Percentiles rank a stretch among this genome's conserved stretches.
Conservation (phyloP, 2,113 vertebrate genomes). For the Lonchura striata region DNA sequence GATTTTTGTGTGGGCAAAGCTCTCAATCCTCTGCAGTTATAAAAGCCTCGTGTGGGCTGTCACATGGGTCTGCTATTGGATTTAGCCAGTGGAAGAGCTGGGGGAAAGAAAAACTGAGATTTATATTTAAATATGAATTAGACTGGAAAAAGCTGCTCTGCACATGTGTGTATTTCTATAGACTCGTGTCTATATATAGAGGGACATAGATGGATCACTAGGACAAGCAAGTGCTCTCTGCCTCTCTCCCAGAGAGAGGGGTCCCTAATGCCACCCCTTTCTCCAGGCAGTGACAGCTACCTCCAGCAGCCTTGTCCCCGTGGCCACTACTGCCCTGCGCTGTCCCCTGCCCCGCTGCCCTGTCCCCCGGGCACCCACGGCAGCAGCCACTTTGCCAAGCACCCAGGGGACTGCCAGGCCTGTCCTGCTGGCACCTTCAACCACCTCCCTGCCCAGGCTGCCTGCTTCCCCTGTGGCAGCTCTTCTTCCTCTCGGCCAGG, state of each 20-base stretch:
- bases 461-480: conserved; percentile 89
- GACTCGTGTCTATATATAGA: not conserved
- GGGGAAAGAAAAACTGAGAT: not conserved
- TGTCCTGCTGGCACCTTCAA: conserved; percentile 87
- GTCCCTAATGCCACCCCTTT: not conserved
- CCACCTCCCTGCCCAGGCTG: conserved; percentile 78
- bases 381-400: conserved; percentile 63
- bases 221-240: not conserved
- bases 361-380: conserved; percentile 84
- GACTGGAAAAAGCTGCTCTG: not conserved
- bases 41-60: not conserved
- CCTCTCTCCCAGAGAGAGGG: not conserved
- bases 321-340: conserved; percentile 81
- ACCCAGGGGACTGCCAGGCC: conserved; percentile 72
- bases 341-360: conserved; percentile 71
- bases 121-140: not conserved
- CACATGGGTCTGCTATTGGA: not conserved
- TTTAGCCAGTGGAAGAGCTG: not conserved
- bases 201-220: not conserved
- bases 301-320: conserved; percentile 75
- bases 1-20: not conserved
- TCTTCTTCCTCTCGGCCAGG: conserved; percentile 83
- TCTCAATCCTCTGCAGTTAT: not conserved
- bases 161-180: not conserved
- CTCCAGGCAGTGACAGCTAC: conserved; percentile 78